Base-by-base conservation (phyloP, 2,113 vertebrate species). In the Heterotis niloticus region DNA sequence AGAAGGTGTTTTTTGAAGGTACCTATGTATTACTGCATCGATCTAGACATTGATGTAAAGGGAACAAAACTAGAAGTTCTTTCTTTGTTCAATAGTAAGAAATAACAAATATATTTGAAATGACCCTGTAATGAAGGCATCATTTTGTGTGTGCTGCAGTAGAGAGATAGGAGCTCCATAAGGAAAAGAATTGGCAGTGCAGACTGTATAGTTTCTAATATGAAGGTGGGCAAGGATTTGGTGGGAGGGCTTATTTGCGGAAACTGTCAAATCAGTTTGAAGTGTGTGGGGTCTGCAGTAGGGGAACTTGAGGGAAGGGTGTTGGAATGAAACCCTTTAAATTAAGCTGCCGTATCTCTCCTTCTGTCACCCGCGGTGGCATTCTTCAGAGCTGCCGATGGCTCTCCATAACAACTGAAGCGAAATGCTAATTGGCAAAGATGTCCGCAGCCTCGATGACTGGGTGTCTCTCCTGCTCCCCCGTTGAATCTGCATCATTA, bases 1-100 rank as follows among this genome's bases (percentile, higher is more conserved):
- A 83, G 83, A 84, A 76, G 52, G 82, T 87, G 87, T 85, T 87
- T 68, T 24, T 16, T 64, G 82, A 65, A 88, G 87, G 89, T 78
- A 82, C 90, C 85, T 86, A 44, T 2, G 7, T 44, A 60, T 92
- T 89, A 88, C 77, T 64, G 78, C 87, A 91, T 92, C 88, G 88
- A 92, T 91, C 90, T 86, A 84, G 76, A 76, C 79, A 52, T 80
- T 83, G 7, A 67, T 64, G 3, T 14, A 23, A 16, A 52, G 81
- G 28, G 62, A 81, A 86, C 85, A 89, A 78, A 76, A 78, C 81
- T 82, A 88, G 88, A 84, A 84, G 88, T 78, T 89, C 74, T 88
- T 90, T 75, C 85, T 86, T 85, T 79, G 78, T 28, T 85, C 86
- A 83, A 86, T 83, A 84, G 83, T 69, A 88, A 86, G 72, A 82